phyloP scores from a whole-genome alignment of 2,888 invertebrate species.

The Spialia ferax region DNA sequence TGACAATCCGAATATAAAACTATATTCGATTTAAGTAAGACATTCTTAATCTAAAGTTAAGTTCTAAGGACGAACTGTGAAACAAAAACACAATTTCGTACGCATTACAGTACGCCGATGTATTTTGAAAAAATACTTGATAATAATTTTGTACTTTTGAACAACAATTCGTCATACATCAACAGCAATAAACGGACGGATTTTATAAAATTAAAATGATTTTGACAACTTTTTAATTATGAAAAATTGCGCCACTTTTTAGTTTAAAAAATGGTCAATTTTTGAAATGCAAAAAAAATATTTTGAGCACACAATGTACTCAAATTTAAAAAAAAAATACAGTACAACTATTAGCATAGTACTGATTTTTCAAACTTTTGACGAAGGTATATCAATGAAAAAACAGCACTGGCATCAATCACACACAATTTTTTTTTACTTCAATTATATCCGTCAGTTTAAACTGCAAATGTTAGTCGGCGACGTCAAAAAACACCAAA shows the following conservation, averaged over 20 bases:
- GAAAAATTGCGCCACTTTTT: too few species aligned
- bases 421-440: background rate
- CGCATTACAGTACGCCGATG: background rate
- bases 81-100: constrained; percentile 12
- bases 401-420: too few species aligned
- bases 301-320: too few species aligned
- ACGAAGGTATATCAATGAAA: too few species aligned
- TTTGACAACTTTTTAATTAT: background rate
- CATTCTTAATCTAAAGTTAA: background rate
- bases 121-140: background rate
- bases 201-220: background rate
- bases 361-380: too few species aligned
- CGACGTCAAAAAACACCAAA: background rate
- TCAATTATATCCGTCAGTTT: constrained; percentile 4
- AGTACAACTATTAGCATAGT: too few species aligned
- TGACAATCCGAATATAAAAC: background rate
- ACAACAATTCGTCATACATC: constrained; percentile 11
- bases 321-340: too few species aligned
- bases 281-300: too few species aligned
- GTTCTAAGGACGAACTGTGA: background rate
- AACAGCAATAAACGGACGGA: constrained; percentile 14
- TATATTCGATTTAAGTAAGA: background rate
- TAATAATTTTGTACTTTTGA: background rate
- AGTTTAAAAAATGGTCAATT: background rate
- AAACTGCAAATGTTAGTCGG: constrained; percentile 7